Percentiles rank a stretch among this genome's conserved stretches.
Conservation (phyloP, 2,888 invertebrate genomes). For the Lysandra coridon region DNA sequence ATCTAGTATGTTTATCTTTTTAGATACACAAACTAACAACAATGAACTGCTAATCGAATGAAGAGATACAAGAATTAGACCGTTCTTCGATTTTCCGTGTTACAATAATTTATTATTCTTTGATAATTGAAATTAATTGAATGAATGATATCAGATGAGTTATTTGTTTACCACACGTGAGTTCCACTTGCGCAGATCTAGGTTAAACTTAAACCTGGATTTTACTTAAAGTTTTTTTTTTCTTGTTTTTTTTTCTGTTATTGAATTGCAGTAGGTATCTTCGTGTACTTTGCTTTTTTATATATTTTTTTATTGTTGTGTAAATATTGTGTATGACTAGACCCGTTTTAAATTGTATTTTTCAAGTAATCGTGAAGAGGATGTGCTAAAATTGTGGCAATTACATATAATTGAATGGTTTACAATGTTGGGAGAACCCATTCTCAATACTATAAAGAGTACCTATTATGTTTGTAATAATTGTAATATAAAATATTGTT, state of each 20-base stretch:
- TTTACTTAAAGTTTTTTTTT: no score
- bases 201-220: no score
- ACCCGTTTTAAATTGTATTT: background rate
- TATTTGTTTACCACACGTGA: background rate
- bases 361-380: background rate
- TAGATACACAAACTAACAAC: background rate
- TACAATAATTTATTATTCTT: background rate
- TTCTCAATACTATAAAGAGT: background rate
- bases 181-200: no score
- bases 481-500: background rate
- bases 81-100: background rate
- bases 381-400: background rate
- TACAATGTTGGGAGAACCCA: background rate
- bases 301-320: no score
- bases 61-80: background rate
- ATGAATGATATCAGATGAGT: slow-evolving; percentile 3
- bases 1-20: background rate
- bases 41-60: background rate
- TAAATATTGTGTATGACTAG: background rate
- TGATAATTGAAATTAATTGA: background rate
- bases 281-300: no score
- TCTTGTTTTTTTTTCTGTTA: no score
- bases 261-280: no score
- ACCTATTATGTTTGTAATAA: background rate
- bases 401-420: background rate